These are phyloP conservation scores for Gallirallus australis DNA, from an alignment of 2,797 vertebrate species.

Conservation along the genomic window DNA sequence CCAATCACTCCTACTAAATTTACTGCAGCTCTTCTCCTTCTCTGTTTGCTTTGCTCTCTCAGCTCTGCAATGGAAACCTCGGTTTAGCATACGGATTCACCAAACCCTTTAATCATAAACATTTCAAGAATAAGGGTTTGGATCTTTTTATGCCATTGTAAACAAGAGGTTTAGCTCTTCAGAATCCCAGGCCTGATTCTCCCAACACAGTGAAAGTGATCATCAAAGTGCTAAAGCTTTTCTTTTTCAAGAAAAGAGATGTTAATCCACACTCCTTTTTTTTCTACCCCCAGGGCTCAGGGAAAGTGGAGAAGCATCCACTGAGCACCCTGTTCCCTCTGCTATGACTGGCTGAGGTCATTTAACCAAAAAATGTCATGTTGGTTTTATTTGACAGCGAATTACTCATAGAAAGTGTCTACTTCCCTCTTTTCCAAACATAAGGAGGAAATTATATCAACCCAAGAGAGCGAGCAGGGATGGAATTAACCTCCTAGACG, in stretches of 20 bases:
- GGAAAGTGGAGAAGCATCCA: not conserved
- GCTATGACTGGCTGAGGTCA: not conserved
- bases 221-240: not conserved
- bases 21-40: not conserved
- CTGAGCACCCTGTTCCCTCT: not conserved
- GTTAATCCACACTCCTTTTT: not conserved
- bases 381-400: not conserved
- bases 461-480: not conserved
- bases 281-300: not conserved
- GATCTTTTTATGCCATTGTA: not conserved
- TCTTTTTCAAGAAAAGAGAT: not conserved
- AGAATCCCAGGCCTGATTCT: not conserved
- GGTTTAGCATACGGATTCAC: not conserved
- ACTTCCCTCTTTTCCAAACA: not conserved
- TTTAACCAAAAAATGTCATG: not conserved
- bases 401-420: not conserved
- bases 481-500: not conserved
- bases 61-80: not conserved
- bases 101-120: not conserved
- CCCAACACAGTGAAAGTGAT: not conserved
- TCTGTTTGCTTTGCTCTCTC: constrained; percentile 26
- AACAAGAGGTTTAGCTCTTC: not conserved
- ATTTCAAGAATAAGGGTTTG: not conserved
- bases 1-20: not conserved
- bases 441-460: not conserved